A percentile compares a stretch with the other conserved stretches of the same genome.
These are phyloP conservation scores for Portunus trituberculatus DNA, from an alignment of 1,140 invertebrate genomes.

Conservation along the genomic window DNA sequence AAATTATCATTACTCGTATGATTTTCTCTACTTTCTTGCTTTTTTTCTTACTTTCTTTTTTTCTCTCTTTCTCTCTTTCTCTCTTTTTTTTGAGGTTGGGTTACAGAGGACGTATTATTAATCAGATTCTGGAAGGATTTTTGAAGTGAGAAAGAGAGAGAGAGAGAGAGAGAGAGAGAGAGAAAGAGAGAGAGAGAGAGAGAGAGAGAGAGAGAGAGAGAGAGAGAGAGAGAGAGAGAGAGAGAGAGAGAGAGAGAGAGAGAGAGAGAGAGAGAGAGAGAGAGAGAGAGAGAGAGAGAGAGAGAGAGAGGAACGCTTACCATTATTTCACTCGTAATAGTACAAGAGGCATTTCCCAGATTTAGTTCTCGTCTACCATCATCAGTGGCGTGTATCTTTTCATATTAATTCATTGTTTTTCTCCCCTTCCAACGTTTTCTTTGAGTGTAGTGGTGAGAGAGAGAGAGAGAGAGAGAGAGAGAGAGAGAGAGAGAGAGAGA, in stretches of 20 bases:
- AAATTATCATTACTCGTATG: not conserved
- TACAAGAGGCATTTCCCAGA: too few species aligned
- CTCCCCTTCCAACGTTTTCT: too few species aligned
- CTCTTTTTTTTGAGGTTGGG: not conserved
- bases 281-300: not conserved
- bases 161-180: not conserved
- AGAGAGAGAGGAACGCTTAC: not conserved
- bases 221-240: not conserved
- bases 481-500: not conserved
- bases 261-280: not conserved
- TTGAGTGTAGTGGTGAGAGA: not conserved
- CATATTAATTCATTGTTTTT: too few species aligned
- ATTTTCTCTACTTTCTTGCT: conserved; percentile 7
- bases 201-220: not conserved
- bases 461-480: conserved; percentile 24
- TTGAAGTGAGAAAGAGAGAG: not conserved
- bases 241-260: conserved; percentile 34
- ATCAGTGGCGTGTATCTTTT: too few species aligned
- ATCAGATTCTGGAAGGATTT: too few species aligned
- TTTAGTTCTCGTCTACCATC: too few species aligned
- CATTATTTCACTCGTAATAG: not conserved
- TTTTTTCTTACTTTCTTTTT: not conserved
- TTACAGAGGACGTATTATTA: not conserved
- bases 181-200: not conserved
- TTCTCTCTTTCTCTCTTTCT: not conserved